A percentile compares a stretch with the other conserved stretches of the same genome.
Conservation (phyloP, 1,140 invertebrate species). For the Pectinophora gossypiella region DNA sequence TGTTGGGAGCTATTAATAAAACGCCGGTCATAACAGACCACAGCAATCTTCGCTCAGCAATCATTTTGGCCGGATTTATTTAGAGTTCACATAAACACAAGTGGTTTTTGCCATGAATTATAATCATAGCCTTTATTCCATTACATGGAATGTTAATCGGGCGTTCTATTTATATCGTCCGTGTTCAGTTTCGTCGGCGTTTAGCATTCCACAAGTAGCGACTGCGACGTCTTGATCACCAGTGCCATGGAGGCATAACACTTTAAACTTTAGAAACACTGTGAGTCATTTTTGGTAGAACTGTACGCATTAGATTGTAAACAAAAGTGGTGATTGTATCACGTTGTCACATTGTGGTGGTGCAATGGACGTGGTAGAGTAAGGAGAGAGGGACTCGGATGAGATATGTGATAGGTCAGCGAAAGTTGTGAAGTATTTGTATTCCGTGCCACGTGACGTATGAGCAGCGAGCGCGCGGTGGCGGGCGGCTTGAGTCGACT, state of each 20-base stretch:
- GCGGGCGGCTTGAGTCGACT: background rate
- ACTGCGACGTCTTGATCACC: slow-evolving; percentile 32
- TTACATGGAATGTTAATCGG: slow-evolving; percentile 23
- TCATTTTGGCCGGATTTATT: background rate
- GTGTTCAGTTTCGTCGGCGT: background rate
- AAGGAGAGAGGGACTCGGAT: too few relatives aligned
- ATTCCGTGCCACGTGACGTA: background rate
- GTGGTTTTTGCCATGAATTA: slow-evolving; percentile 17
- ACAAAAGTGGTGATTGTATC: slow-evolving; percentile 16
- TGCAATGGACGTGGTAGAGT: too few relatives aligned
- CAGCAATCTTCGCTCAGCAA: background rate
- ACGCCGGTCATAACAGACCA: background rate
- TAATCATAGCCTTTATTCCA: slow-evolving; percentile 19
- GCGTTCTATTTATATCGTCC: slow-evolving; percentile 32
- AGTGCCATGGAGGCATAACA: slow-evolving; percentile 42
- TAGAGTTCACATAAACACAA: slow-evolving; percentile 5
- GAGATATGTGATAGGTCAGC: background rate
- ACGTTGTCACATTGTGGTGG: slow-evolving; percentile 6
- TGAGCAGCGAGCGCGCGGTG: background rate
- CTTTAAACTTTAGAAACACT: slow-evolving; percentile 45
- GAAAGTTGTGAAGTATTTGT: background rate
- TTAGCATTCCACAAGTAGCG: slow-evolving; percentile 28
- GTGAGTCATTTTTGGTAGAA: slow-evolving; percentile 51
- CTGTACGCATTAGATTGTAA: slow-evolving; percentile 34
- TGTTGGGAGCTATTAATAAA: background rate